These are phyloP conservation scores for Tenthredo notha DNA, from an alignment of 2,888 invertebrate species.

Conservation along the genomic window DNA sequence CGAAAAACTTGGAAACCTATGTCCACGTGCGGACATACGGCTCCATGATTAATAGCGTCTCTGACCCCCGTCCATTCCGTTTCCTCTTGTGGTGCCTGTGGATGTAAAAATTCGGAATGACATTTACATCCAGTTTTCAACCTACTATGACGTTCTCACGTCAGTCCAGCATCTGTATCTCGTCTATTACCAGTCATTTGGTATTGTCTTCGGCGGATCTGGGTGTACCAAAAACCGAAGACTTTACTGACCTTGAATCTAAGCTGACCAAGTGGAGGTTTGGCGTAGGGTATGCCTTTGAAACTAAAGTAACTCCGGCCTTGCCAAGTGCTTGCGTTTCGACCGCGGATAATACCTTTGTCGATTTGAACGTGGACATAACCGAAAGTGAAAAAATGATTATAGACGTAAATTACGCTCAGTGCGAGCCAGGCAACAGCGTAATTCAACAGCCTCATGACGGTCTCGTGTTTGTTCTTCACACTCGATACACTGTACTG, in stretches of 20 bases:
- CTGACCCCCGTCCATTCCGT: conserved; percentile 77
- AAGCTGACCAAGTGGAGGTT: background rate
- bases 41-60: conserved; percentile 74
- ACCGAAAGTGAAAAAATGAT: conserved; percentile 10
- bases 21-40: conserved; percentile 73
- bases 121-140: no score
- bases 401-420: background rate
- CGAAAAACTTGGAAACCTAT: conserved; percentile 67
- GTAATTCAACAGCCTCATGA: background rate
- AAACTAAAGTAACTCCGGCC: background rate
- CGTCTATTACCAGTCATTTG: no score
- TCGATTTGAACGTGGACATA: conserved; percentile 21
- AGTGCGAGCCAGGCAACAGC: background rate
- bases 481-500: background rate
- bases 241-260: conserved; percentile 24
- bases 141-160: no score
- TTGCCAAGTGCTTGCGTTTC: background rate
- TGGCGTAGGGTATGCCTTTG: conserved; percentile 31
- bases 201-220: background rate
- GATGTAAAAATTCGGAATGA: conserved; percentile 42
- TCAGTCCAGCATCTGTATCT: no score
- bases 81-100: conserved; percentile 76
- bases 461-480: background rate
- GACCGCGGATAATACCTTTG: conserved; percentile 25
- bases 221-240: background rate